Conservation (phyloP, 2,797 vertebrate genomes). For the Agapornis canus region DNA sequence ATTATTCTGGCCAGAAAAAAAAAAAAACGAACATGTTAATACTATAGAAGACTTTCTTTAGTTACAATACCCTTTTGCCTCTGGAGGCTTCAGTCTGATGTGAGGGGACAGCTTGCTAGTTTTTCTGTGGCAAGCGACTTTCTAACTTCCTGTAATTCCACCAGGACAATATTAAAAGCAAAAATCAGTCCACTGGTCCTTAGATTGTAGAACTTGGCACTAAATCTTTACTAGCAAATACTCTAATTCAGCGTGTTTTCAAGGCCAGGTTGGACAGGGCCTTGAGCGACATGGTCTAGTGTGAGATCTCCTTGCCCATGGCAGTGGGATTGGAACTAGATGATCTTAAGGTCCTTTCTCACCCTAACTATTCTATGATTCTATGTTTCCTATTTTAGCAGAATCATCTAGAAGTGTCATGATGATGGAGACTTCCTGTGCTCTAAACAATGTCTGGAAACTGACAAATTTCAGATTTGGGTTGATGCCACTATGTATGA, state of each 20-base stretch:
- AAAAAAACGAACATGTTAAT: too few species aligned
- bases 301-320: background rate
- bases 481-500: background rate
- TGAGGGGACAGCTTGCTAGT: background rate
- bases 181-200: background rate
- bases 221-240: background rate
- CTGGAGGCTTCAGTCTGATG: background rate
- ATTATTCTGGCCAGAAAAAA: background rate
- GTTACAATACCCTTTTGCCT: background rate
- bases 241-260: background rate
- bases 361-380: background rate
- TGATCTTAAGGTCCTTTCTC: background rate
- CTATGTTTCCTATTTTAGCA: background rate
- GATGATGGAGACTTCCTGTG: background rate
- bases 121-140: background rate
- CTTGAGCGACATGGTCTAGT: background rate
- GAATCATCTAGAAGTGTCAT: background rate
- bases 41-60: background rate
- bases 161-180: background rate
- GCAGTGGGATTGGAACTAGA: background rate
- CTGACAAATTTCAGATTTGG: background rate
- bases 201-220: background rate
- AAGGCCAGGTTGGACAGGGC: background rate
- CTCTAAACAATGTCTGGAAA: background rate
- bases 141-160: background rate